phyloP scores from a whole-genome alignment of 2,888 invertebrate species.

The Cataglyphis rosenhaueri region DNA sequence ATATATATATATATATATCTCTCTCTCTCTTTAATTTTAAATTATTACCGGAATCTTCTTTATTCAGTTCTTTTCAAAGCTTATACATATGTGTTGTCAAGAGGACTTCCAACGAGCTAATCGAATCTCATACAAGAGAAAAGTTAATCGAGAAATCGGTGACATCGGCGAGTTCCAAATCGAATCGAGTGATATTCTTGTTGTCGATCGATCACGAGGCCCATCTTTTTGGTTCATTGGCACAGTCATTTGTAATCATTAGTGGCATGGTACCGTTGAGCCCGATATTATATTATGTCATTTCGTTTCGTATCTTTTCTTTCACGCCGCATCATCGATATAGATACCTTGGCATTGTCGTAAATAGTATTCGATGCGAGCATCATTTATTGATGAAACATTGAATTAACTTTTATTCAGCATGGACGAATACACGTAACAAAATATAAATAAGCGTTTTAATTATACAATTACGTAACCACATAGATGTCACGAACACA shows the following conservation, averaged over 20 bases:
- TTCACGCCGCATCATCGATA: conserved; percentile 49
- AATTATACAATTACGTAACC: background rate
- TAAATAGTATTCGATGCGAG: conserved; percentile 24
- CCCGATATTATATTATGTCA: conserved; percentile 81
- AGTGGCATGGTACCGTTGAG: conserved; percentile 79
- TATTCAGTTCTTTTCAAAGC: conserved; percentile 12
- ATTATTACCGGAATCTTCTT: background rate
- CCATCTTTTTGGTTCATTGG: conserved; percentile 69
- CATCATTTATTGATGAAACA: conserved; percentile 44
- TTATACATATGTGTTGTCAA: background rate
- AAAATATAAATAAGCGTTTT: conserved; percentile 25
- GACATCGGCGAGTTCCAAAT: conserved; percentile 64
- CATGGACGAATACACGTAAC: background rate
- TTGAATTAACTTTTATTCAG: conserved; percentile 51
- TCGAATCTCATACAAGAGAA: conserved; percentile 18
- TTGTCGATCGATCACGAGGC: conserved; percentile 72
- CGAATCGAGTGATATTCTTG: conserved; percentile 72
- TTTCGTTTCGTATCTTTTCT: conserved; percentile 70
- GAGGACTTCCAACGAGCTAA: background rate
- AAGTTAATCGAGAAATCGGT: conserved; percentile 61
- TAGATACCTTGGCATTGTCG: conserved; percentile 49
- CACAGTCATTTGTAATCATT: conserved; percentile 82
- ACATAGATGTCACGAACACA: background rate
- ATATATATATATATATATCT: too few species aligned
- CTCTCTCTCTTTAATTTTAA: conserved; percentile 14